Percentiles rank a stretch among this genome's conserved stretches.
Conservation (phyloP, 1,140 invertebrate species). For the Pogonomyrmex barbatus region DNA sequence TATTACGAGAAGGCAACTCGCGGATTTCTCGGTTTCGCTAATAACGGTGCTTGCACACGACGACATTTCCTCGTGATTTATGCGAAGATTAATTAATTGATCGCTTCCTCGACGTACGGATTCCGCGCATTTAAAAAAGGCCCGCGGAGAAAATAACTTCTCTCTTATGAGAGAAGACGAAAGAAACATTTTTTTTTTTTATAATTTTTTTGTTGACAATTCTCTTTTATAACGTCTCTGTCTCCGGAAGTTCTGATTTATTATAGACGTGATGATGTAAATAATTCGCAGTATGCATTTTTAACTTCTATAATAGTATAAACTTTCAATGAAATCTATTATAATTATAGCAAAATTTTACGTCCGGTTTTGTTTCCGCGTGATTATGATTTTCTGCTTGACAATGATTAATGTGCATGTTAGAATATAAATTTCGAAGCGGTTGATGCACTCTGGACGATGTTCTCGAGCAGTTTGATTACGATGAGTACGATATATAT, state of each 20-base stretch:
- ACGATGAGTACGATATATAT: conserved; percentile 2
- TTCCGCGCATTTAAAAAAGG: neutral
- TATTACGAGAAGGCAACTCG: conserved; percentile 35
- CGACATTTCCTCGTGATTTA: conserved; percentile 30
- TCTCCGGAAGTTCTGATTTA: neutral
- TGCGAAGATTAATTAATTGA: conserved; percentile 18
- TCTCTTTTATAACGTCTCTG: neutral
- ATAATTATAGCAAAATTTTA: neutral
- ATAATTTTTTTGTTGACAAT: too few species aligned
- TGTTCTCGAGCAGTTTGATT: conserved; percentile 33
- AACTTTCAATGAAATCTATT: neutral
- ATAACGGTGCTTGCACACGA: conserved; percentile 47
- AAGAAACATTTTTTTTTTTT: neutral
- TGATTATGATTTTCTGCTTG: conserved; percentile 25
- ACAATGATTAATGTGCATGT: conserved; percentile 43
- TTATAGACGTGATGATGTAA: neutral
- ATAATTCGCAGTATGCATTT: neutral
- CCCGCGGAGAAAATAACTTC: neutral
- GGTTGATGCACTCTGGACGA: conserved; percentile 18
- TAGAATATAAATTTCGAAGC: conserved; percentile 21
- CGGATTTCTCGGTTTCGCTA: conserved; percentile 66
- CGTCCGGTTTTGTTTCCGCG: conserved; percentile 41
- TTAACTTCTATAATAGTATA: neutral
- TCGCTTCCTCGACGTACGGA: conserved; percentile 7
- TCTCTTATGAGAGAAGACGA: neutral